Evolutionary conservation across 1,140 invertebrate species (phyloP).

Genomic region (Conus ventricosus): DNA sequence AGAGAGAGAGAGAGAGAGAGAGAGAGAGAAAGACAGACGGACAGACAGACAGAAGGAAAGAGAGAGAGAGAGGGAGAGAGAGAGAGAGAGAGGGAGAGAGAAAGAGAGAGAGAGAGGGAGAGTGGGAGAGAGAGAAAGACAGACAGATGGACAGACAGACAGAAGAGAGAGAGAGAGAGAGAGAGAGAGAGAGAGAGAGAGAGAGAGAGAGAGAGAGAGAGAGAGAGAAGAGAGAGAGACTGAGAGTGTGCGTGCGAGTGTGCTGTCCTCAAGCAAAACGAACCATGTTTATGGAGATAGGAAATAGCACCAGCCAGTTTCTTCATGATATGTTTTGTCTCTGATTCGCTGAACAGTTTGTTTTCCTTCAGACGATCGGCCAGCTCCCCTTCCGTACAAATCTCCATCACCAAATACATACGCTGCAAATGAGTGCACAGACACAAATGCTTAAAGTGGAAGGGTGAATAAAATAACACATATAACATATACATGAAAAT

Average conservation of each 20-base stretch:
- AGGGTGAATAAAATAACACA: neutral
- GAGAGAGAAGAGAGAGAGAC: neutral
- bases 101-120: no score
- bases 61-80: no score
- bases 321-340: conserved; percentile 74
- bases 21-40: no score
- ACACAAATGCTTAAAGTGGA: neutral
- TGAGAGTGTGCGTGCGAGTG: no score
- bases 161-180: neutral
- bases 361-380: conserved; percentile 70
- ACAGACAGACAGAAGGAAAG: no score
- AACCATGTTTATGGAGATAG: conserved; percentile 79
- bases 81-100: no score
- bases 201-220: no score
- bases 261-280: neutral
- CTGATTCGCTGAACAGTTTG: conserved; percentile 73
- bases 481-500: no score
- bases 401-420: conserved; percentile 76
- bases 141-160: no score
- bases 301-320: conserved; percentile 76
- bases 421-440: conserved; percentile 41
- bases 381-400: conserved; percentile 75
- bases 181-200: no score
- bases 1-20: no score
- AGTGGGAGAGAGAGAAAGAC: no score